phyloP scores from a whole-genome alignment of 2,797 vertebrate genomes.

The Petrocephalus schoutedeni region DNA sequence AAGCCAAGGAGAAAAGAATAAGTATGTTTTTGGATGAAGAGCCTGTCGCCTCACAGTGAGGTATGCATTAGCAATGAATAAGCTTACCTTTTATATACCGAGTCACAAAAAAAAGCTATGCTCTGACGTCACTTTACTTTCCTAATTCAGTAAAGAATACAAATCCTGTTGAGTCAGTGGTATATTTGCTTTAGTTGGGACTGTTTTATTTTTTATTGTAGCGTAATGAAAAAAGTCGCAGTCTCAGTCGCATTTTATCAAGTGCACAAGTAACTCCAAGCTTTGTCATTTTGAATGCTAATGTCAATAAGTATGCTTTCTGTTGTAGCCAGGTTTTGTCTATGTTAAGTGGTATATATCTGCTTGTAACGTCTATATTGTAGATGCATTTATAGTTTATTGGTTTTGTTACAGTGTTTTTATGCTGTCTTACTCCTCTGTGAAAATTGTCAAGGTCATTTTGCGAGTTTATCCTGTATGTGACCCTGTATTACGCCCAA shows the following conservation, averaged over 20 bases:
- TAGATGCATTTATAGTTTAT: constrained; percentile 1
- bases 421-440: not conserved
- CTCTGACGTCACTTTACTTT: constrained; percentile 18
- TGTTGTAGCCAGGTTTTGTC: constrained; percentile 21
- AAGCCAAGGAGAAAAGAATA: constrained; percentile 1
- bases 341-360: constrained; percentile 12
- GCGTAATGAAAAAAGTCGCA: not conserved
- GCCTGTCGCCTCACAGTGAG: constrained; percentile 42
- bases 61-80: constrained; percentile 27
- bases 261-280: constrained; percentile 11
- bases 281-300: constrained; percentile 27
- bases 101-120: not conserved
- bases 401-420: not conserved
- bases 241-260: constrained; percentile 13
- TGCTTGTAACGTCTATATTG: constrained; percentile 2
- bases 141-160: not conserved
- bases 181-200: not conserved
- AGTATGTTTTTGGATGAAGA: constrained; percentile 28
- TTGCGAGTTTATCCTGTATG: constrained; percentile 26
- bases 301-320: constrained; percentile 10
- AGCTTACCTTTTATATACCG: constrained; percentile 22
- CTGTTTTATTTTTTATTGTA: not conserved
- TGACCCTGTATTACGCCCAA: constrained; percentile 33
- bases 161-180: not conserved
- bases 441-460: constrained; percentile 9